Base-by-base conservation (phyloP, 2,797 vertebrate genomes). In the Antennarius maculatus region DNA sequence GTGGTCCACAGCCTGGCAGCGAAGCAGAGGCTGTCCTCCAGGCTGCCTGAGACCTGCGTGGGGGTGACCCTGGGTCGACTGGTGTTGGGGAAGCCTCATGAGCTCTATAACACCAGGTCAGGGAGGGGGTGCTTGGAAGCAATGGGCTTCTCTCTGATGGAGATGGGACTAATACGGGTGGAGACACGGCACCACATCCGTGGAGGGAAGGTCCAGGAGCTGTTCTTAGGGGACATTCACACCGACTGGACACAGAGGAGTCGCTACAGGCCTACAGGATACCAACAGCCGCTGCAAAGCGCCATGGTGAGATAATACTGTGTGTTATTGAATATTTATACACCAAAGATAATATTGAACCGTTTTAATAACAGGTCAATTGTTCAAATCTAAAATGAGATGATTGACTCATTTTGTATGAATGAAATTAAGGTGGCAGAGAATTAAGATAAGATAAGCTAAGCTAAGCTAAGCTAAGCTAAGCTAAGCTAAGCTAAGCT, bases 161-260 rank as follows among this genome's bases (percentile, higher is more conserved):
- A 97, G 87, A 85, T 97, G 76, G 94, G 93, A 82, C 85, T 97
- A 72, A 81, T 97, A 49, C 86, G 93, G 0, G 84, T 96, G 88
- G 95, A 97, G 79, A 87, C 82, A 15, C 95, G 72, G 41, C 86
- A 93, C 39, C 93, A 93, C 80, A 76, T 58, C 31, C 87, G 90
- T 0, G 90, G 91, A 46, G 84, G 51, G 52, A 89, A 92, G 56
- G 88, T 96, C 59, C 93, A 96, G 86, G 94, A 97, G 86, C 90
- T 98, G 8, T 95, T 95, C 81, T 86, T 97, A 49, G 96, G 96
- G 15, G 95, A 97, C 66, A 91, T 96, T 61, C 95, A 96, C 90
- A 98, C 96, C 0, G 91, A 96, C 67, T 92, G 91, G 91, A 74
- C 80, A 0, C 95, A 97, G 86, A 93, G 95, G 79, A 92, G 83